These are phyloP conservation scores for Gallinago undulata DNA, from an alignment of 2,113 vertebrate species.

Conservation along the genomic window DNA sequence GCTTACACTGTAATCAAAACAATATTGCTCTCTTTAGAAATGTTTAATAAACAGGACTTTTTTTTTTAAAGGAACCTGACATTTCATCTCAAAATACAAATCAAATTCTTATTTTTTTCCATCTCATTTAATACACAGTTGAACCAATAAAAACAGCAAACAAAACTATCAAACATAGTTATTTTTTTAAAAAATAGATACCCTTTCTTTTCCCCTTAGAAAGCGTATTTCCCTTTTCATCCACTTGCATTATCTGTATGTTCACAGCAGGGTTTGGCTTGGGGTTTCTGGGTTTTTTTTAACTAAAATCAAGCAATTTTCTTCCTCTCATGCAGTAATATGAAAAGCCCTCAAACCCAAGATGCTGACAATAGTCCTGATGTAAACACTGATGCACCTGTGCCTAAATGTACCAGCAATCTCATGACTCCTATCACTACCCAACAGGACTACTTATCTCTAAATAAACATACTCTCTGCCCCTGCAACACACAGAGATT, in stretches of 20 bases:
- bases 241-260: neutral
- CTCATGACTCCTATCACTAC: neutral
- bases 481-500: neutral
- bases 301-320: neutral
- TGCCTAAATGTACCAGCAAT: neutral
- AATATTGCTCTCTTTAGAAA: conserved; percentile 38
- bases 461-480: neutral
- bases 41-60: neutral
- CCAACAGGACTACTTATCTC: neutral
- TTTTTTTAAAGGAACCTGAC: neutral
- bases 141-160: neutral
- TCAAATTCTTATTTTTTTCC: neutral
- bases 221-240: neutral
- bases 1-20: conserved; percentile 11
- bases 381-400: accelerated
- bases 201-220: neutral
- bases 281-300: neutral
- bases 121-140: neutral
- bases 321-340: neutral
- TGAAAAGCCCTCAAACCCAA: neutral
- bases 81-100: neutral
- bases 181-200: neutral
- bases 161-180: neutral
- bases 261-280: neutral
- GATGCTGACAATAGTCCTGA: neutral